Conservation (phyloP, 2,113 vertebrate genomes). For the Craseonycteris thonglongyai region DNA sequence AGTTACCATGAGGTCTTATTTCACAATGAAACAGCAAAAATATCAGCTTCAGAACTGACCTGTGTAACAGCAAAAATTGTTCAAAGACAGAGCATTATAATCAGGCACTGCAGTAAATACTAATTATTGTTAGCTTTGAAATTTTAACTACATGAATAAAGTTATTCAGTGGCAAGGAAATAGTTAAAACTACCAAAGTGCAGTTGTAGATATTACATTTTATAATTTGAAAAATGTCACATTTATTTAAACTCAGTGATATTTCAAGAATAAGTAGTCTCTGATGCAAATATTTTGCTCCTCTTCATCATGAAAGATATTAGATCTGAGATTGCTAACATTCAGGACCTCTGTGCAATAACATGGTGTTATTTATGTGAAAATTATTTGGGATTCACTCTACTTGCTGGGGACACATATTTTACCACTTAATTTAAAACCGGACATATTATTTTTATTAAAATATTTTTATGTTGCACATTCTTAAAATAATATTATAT, state of each 20-base stretch:
- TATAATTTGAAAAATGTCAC: neutral
- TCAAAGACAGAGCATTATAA: neutral
- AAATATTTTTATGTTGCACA: neutral
- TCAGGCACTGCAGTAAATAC: neutral
- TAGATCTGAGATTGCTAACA: neutral
- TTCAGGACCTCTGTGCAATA: neutral
- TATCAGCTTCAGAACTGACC: neutral
- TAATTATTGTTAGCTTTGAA: neutral
- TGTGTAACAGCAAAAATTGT: neutral
- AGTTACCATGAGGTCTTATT: neutral
- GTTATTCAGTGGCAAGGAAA: neutral
- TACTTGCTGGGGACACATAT: neutral
- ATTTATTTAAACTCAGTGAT: neutral
- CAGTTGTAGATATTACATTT: neutral
- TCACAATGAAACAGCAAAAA: neutral
- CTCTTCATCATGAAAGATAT: neutral
- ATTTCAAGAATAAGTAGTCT: neutral
- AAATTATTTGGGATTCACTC: neutral
- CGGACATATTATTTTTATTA: neutral
- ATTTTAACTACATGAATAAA: neutral
- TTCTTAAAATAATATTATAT: neutral
- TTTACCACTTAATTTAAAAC: neutral
- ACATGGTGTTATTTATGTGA: neutral
- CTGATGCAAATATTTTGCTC: neutral
- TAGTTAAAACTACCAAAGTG: neutral